Base-by-base conservation (phyloP, 2,888 invertebrate genomes). In the Drosophila affinis region DNA sequence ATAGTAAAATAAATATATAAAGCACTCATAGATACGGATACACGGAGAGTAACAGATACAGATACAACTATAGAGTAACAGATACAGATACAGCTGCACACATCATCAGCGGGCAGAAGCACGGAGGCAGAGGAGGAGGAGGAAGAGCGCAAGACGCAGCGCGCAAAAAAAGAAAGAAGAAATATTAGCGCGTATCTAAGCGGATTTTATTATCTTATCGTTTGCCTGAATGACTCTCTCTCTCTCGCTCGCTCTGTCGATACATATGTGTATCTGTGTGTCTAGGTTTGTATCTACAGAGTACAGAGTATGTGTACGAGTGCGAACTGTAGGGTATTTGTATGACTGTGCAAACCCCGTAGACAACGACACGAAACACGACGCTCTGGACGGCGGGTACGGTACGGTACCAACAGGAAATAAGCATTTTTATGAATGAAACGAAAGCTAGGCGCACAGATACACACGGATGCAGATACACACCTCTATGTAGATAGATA, bases 371-470 rank as follows among this genome's bases (percentile, higher is more conserved):
- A 34, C 68, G 48, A 56, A 67, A 68, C 68, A 55, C 63, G 48
- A 62, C 48, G 39, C 29, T 27, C 48, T n/a, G 27, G 64, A 63
- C 58, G 71, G 53, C 58, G 71, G 53, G 34, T 12, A 34, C 34
- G 63, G 21, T 21, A 21, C 21, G 21, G 56, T 80, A 83, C 79
- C 79, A 88, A 88, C 87, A 83, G 88, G 88, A 83, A 88, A 86
- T 81, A 83, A 80, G 87, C 83, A 88, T 88, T 87, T 87, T 89
- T 89, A 87, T 87, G 87, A 87, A 87, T 87, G 87, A 89, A 87
- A 89, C 81, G 84, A 82, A 78, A 74, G 75, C 87, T 68, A 77
- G 72, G 70, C 60, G 68, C 58, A 54, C 34, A 47, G 59, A 55
- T 18, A 67, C 63, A 59, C 49, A 59, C 45, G 18, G 18, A 18